These are phyloP conservation scores for Drosophila sechellia DNA, from an alignment of 1,140 invertebrate genomes.

Conservation along the genomic window DNA sequence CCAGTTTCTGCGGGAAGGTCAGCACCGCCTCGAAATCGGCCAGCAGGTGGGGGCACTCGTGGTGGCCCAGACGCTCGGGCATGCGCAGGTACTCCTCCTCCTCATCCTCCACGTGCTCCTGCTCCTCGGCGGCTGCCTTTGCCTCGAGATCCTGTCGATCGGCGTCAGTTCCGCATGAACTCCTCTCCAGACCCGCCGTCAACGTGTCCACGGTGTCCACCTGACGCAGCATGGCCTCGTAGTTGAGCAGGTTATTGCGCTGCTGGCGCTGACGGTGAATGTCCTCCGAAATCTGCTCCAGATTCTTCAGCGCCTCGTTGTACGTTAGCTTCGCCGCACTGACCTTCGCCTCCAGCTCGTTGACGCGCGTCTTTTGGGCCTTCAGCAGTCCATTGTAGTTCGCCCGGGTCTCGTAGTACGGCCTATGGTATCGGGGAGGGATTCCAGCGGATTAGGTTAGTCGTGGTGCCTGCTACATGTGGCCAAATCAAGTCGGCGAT, in stretches of 20 bases:
- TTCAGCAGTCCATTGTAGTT: slow-evolving; percentile 95
- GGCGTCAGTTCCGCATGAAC: not conserved
- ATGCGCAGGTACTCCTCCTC: slow-evolving; percentile 84
- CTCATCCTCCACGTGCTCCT: slow-evolving; percentile 55
- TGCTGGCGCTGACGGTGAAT: slow-evolving; percentile 89
- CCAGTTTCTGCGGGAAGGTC: slow-evolving; percentile 72
- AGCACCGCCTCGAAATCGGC: slow-evolving; percentile 78
- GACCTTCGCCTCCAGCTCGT: slow-evolving; percentile 91
- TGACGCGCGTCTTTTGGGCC: slow-evolving; percentile 93
- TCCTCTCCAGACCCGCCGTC: slow-evolving; percentile 15
- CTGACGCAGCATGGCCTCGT: slow-evolving; percentile 70
- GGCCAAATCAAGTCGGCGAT: slow-evolving; percentile 35
- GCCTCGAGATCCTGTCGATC: not conserved
- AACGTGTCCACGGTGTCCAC: slow-evolving; percentile 56
- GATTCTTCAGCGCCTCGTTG: slow-evolving; percentile 92
- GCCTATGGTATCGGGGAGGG: slow-evolving; percentile 87
- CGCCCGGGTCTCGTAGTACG: slow-evolving; percentile 96
- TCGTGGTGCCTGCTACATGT: slow-evolving; percentile 20
- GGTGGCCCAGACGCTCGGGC: slow-evolving; percentile 82
- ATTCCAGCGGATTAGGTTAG: slow-evolving; percentile 35
- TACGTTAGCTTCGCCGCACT: slow-evolving; percentile 93
- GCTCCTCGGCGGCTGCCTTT: slow-evolving; percentile 14
- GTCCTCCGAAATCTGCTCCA: slow-evolving; percentile 97
- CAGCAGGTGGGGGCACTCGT: slow-evolving; percentile 83
- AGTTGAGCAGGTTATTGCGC: slow-evolving; percentile 75